phyloP scores from a whole-genome alignment of 2,888 invertebrate species.

The Acheta domesticus region DNA sequence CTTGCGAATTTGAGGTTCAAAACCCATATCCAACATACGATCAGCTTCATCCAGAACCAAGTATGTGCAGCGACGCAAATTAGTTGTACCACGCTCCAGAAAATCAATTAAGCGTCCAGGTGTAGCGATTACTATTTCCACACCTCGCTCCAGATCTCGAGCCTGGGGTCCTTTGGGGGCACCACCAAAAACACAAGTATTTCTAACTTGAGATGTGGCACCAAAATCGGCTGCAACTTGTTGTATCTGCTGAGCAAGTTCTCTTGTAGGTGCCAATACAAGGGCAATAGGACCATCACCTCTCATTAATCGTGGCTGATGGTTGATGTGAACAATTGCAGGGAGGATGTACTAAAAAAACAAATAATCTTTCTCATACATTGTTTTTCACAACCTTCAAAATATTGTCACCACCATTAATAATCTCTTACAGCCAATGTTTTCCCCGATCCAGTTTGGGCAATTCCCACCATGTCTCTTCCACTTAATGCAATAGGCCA shows the following conservation, averaged over 20 bases:
- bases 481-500: conserved; percentile 95
- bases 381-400: not conserved
- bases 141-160: conserved; percentile 81
- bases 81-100: conserved; percentile 82
- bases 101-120: conserved; percentile 93
- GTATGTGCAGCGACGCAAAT: conserved; percentile 83
- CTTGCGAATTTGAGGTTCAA: conserved; percentile 94
- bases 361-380: not conserved
- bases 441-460: conserved; percentile 91
- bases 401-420: not conserved
- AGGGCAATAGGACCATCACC: conserved; percentile 95
- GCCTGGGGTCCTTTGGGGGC: conserved; percentile 83
- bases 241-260: conserved; percentile 89
- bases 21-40: conserved; percentile 96
- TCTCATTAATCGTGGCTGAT: conserved; percentile 77
- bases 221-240: conserved; percentile 93
- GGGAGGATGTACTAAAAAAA: conserved; percentile 75
- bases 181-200: conserved; percentile 97
- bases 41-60: conserved; percentile 94
- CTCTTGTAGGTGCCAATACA: conserved; percentile 87
- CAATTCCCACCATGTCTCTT: conserved; percentile 89
- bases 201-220: conserved; percentile 79
- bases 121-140: conserved; percentile 93
- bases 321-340: conserved; percentile 91
- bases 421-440: conserved; percentile 64